Conservation (phyloP, 1,140 invertebrate species). For the Pseudomyrmex dendroicus region DNA sequence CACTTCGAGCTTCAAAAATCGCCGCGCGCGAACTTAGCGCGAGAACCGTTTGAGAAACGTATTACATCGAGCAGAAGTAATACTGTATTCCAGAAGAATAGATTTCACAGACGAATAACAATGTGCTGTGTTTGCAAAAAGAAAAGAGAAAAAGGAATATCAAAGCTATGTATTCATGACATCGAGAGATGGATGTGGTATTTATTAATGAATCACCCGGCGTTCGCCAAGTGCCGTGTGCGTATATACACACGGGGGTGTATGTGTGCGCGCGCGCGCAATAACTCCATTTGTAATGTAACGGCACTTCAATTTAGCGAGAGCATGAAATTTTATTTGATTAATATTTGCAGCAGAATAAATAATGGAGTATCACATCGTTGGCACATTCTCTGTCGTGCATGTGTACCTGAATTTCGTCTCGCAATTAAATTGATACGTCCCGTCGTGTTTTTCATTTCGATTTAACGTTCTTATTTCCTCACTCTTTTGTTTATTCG, state of each 20-base stretch:
- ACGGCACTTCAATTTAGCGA: background rate
- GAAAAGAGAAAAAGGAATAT: no score
- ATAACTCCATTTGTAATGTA: constrained; percentile 30
- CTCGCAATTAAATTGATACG: background rate
- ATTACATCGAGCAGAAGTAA: constrained; percentile 12
- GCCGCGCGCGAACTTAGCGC: background rate
- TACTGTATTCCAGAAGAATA: background rate
- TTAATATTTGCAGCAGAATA: constrained; percentile 6
- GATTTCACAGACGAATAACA: no score
- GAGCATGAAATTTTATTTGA: constrained; percentile 20
- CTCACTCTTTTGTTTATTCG: background rate
- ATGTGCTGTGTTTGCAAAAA: no score
- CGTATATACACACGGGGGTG: no score
- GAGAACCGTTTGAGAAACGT: background rate
- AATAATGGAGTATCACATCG: constrained; percentile 9
- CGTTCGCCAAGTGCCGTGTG: background rate
- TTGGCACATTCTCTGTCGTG: background rate
- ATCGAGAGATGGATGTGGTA: background rate
- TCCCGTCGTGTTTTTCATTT: constrained; percentile 26
- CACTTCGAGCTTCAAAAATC: background rate
- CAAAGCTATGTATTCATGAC: background rate
- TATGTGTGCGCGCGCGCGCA: background rate
- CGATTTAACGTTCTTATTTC: constrained; percentile 10
- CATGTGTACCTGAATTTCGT: background rate
- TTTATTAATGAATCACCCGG: constrained; percentile 8